phyloP scores from a whole-genome alignment of 2,113 vertebrate genomes.

The Furnarius figulus region DNA sequence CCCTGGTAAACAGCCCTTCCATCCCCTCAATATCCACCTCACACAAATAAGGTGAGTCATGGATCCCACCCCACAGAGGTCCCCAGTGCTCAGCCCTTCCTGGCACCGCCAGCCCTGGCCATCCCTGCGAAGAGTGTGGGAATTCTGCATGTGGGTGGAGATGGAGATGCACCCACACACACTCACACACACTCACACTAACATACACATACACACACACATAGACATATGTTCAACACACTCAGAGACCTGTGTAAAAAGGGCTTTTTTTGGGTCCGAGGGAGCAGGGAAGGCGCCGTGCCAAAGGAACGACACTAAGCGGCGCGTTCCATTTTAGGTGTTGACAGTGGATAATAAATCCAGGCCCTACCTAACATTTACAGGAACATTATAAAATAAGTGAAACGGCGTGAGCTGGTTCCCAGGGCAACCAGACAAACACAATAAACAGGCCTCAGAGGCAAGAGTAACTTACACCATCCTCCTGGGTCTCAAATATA shows the following conservation, averaged over 20 bases:
- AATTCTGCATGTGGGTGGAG: not conserved
- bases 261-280: not conserved
- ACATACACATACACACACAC: not conserved
- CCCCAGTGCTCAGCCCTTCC: conserved; percentile 10
- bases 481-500: conserved; percentile 79
- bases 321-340: conserved; percentile 82
- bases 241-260: not conserved
- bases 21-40: conserved; percentile 51
- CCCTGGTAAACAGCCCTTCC: conserved; percentile 57
- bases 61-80: conserved; percentile 57
- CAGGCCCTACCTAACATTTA: conserved; percentile 83
- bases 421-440: conserved; percentile 86
- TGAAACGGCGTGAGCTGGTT: conserved; percentile 81
- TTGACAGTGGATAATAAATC: conserved; percentile 88
- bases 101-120: not conserved
- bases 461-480: conserved; percentile 80
- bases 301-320: conserved; percentile 78
- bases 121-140: not conserved
- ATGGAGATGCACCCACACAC: not conserved
- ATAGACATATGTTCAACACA: not conserved
- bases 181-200: not conserved
- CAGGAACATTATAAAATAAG: conserved; percentile 85
- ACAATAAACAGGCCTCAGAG: conserved; percentile 82
- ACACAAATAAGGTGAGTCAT: conserved; percentile 70
- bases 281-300: conserved; percentile 58